Percentiles rank a stretch among this genome's conserved stretches.
These are phyloP conservation scores for Danaus melanippus DNA, from an alignment of 1,140 invertebrate genomes.

Conservation along the genomic window DNA sequence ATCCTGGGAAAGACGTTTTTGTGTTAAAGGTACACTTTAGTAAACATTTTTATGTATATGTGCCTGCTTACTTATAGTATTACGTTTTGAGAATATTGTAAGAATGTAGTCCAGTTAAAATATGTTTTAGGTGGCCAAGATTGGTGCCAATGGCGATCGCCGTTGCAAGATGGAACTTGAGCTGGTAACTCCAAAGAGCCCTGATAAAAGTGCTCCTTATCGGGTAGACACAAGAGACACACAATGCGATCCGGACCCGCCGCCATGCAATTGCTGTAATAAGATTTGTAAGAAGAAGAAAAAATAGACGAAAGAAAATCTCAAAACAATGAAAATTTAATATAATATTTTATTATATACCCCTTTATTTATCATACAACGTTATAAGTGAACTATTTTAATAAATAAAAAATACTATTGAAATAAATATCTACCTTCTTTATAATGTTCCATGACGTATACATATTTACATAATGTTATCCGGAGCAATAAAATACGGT, in stretches of 20 bases:
- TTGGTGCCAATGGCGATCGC: constrained; percentile 49
- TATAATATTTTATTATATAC: not conserved
- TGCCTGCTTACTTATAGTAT: not conserved
- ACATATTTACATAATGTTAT: too few species aligned
- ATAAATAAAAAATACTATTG: too few species aligned
- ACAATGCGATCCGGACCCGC: constrained; percentile 45
- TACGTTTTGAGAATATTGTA: not conserved
- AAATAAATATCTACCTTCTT: too few species aligned
- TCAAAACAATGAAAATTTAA: not conserved
- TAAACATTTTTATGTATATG: too few species aligned
- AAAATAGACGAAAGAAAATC: constrained; percentile 14
- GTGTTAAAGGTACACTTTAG: constrained; percentile 43
- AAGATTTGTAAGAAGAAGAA: constrained; percentile 34
- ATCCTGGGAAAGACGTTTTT: constrained; percentile 60
- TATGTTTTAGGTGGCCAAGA: constrained; percentile 46
- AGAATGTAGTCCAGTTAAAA: not conserved
- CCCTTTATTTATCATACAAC: not conserved
- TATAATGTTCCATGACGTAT: too few species aligned
- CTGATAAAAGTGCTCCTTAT: constrained; percentile 30
- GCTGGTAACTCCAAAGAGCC: constrained; percentile 50
- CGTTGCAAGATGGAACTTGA: constrained; percentile 59
- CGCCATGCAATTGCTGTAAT: constrained; percentile 35
- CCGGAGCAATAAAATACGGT: too few species aligned
- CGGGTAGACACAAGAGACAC: constrained; percentile 55
- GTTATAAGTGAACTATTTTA: too few species aligned